Evolutionary conservation across 2,113 vertebrate genomes (phyloP).

Genomic region (Candoia aspera): DNA sequence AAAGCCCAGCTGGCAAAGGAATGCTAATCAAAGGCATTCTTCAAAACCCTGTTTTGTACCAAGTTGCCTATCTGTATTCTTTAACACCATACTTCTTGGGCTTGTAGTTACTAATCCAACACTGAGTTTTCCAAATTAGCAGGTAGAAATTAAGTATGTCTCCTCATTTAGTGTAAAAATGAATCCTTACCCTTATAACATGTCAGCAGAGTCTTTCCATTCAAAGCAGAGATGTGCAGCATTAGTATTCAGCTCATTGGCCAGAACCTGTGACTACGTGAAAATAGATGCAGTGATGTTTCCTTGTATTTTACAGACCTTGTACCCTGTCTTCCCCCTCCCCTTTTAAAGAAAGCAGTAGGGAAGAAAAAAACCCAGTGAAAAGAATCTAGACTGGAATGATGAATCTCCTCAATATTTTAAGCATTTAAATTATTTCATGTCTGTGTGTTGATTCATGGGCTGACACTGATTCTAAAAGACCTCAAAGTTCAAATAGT

Average conservation of each 20-base stretch:
- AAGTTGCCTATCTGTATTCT: background rate
- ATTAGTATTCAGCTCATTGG: background rate
- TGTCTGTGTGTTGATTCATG: slow-evolving; percentile 3
- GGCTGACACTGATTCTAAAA: background rate
- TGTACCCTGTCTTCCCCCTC: background rate
- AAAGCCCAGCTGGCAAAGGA: background rate
- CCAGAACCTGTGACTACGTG: rapidly evolving
- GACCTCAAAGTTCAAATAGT: background rate
- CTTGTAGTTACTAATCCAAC: background rate
- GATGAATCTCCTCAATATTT: slow-evolving; percentile 49
- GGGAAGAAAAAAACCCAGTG: background rate
- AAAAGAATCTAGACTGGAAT: slow-evolving; percentile 1
- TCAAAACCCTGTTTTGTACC: background rate
- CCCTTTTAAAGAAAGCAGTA: slow-evolving; percentile 3
- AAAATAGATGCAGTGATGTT: slow-evolving; percentile 9
- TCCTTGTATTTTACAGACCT: slow-evolving; percentile 33
- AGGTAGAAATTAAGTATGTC: background rate
- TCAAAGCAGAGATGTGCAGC: background rate
- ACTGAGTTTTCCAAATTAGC: background rate
- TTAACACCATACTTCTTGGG: background rate
- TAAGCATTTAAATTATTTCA: slow-evolving; percentile 35
- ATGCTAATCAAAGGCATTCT: rapidly evolving
- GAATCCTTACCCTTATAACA: slow-evolving; percentile 45
- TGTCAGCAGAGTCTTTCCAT: background rate
- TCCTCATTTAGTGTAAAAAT: background rate